Base-by-base conservation (phyloP, 2,113 vertebrate species). In the Dinomys branickii region DNA sequence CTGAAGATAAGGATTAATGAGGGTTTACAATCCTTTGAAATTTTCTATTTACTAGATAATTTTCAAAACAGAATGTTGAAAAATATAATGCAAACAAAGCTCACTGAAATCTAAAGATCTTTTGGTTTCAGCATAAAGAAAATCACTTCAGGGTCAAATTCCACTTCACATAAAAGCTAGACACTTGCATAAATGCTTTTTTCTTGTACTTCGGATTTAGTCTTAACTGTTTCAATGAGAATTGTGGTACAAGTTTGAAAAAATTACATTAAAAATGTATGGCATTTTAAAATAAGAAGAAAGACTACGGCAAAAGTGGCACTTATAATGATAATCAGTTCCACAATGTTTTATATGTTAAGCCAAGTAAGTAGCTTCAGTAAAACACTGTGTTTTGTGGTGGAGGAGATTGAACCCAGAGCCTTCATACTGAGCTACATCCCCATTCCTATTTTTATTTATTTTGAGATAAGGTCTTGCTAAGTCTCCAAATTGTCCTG, bases 141-240 rank as follows among this genome's bases (percentile, higher is more conserved):
- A n/a, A 75, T n/a, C 78, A 93, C 13, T 85, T 54, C 47, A 12
- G 22, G 41, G 73, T 86, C 84, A 93, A 85, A 94, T 85, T 96
- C 73, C 75, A n/a, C 47, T 97, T 96, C 84, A 95, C 20, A 77
- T 67, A 85, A 77, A 96, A 81, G 73, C 63, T 80, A 80, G 35
- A 24, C 17, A 93, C 20, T 8, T 96, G 33, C 22, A 83, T 30
- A 95, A 91, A 89, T 58, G 77, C 3, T 96, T 85, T 78, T 63
- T 67, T n/a, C 67, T 84, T 90, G 30, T 69, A 84, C 82, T 95
- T 87, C 71, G 47, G 63, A 50, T 81, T 85, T 75, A 82, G 33
- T 69, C 20, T 20, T 90, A 33, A 90, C 78, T 78, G 59, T 13
- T 91, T 38, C 88, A 95, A 78, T 77, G 12, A 92, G 11, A 75